phyloP scores from a whole-genome alignment of 2,113 vertebrate genomes.

The Tetrao urogallus region DNA sequence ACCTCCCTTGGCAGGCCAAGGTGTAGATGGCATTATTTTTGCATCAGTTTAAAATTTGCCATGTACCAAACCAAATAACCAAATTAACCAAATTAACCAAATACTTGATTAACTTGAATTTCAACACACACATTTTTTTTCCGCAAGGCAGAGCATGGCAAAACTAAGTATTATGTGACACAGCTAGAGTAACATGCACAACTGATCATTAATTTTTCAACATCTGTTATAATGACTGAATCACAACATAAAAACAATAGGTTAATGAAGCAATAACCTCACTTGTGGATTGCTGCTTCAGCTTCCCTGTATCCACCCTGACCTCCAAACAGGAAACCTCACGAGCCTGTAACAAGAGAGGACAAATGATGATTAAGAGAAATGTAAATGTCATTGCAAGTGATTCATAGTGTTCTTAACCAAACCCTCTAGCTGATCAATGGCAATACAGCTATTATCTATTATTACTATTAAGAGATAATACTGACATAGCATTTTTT shows the following conservation, averaged over 20 bases:
- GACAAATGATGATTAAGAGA: neutral
- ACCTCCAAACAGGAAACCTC: conserved; percentile 80
- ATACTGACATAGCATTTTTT: neutral
- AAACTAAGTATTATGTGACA: neutral
- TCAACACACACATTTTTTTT: neutral
- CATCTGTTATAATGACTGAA: neutral
- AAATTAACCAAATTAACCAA: neutral
- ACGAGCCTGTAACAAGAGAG: conserved; percentile 71
- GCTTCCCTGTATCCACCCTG: conserved; percentile 51
- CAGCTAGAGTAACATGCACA: neutral
- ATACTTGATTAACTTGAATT: neutral
- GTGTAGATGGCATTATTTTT: neutral
- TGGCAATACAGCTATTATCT: neutral
- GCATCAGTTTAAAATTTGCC: neutral
- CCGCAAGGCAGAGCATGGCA: neutral
- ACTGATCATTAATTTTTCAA: conserved; percentile 19
- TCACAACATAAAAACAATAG: conserved; percentile 7
- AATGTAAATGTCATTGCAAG: neutral
- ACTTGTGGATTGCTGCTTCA: conserved; percentile 70
- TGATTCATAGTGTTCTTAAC: neutral
- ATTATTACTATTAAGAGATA: neutral
- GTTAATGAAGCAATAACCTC: conserved; percentile 64
- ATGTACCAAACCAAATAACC: neutral
- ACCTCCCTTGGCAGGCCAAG: neutral
- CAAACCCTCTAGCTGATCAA: neutral